Conservation (phyloP, 2,113 vertebrate genomes). For the Collichthys lucidus region DNA sequence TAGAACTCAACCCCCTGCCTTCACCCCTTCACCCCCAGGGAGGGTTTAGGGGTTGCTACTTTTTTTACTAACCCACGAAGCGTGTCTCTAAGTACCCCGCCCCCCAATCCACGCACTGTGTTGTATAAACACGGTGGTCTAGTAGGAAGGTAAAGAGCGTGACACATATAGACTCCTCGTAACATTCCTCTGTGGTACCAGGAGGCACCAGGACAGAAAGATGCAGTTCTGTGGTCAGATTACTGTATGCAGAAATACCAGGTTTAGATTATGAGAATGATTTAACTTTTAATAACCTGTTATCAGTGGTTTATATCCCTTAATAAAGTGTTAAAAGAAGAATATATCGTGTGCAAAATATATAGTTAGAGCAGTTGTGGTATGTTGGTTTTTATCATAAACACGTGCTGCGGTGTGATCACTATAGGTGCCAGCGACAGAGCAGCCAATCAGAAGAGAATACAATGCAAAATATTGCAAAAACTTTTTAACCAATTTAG, state of each 20-base stretch:
- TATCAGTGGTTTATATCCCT: background rate
- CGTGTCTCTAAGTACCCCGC: conserved; percentile 53
- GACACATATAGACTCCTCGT: conserved; percentile 43
- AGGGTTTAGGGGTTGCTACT: conserved; percentile 53
- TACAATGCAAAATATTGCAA: background rate
- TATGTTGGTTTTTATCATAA: background rate
- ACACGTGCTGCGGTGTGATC: background rate
- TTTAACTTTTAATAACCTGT: background rate
- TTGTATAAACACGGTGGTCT: conserved; percentile 60
- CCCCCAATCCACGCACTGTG: conserved; percentile 34
- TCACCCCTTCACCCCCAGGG: conserved; percentile 7
- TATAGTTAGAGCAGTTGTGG: background rate
- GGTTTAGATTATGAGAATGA: background rate
- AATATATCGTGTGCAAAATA: background rate
- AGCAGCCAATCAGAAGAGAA: background rate
- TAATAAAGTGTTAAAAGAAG: background rate
- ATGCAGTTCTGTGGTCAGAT: conserved; percentile 28
- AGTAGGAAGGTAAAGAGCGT: conserved; percentile 60
- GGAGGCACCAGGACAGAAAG: conserved; percentile 52
- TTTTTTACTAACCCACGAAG: conserved; percentile 62
- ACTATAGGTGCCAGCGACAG: too few relatives aligned
- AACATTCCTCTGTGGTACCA: conserved; percentile 70
- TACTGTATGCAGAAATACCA: background rate
- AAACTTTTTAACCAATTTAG: background rate
- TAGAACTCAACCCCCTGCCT: background rate